These are phyloP conservation scores for Albula glossodonta DNA, from an alignment of 2,113 vertebrate species.

Conservation along the genomic window DNA sequence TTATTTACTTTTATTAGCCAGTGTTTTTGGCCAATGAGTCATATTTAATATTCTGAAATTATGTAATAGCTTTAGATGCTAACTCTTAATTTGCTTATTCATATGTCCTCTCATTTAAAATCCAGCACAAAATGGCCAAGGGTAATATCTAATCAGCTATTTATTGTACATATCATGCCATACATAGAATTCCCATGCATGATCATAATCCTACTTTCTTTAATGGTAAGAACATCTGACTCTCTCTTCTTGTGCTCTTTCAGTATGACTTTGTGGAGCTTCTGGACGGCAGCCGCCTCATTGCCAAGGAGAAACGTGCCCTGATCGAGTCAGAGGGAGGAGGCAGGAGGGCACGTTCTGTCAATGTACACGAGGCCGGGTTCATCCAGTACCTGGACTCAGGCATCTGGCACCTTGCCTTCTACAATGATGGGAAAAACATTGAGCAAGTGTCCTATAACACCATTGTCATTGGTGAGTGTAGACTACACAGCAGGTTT, in stretches of 20 bases:
- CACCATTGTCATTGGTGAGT: slow-evolving; percentile 91
- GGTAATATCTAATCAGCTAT: neutral
- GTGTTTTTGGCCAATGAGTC: no score
- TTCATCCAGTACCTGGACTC: slow-evolving; percentile 96
- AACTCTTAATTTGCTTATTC: neutral
- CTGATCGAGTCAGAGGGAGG: slow-evolving; percentile 73
- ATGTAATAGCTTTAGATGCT: no score
- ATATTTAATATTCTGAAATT: no score
- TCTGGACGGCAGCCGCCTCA: slow-evolving; percentile 90
- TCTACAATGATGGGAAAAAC: slow-evolving; percentile 95
- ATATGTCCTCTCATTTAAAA: neutral
- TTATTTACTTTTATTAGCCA: no score
- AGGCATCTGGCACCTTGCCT: slow-evolving; percentile 97
- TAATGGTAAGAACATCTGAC: no score
- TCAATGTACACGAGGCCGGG: slow-evolving; percentile 89
- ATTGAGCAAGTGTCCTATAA: slow-evolving; percentile 91
- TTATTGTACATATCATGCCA: neutral
- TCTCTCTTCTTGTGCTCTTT: neutral
- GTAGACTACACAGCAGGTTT: neutral
- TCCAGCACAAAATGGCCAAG: neutral
- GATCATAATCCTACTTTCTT: neutral
- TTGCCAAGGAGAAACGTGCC: slow-evolving; percentile 88
- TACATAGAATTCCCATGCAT: neutral
- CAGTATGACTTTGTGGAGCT: slow-evolving; percentile 98
- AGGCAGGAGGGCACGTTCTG: slow-evolving; percentile 65